Base-by-base conservation (phyloP, 1,140 invertebrate genomes). In the Anthonomus grandis region DNA sequence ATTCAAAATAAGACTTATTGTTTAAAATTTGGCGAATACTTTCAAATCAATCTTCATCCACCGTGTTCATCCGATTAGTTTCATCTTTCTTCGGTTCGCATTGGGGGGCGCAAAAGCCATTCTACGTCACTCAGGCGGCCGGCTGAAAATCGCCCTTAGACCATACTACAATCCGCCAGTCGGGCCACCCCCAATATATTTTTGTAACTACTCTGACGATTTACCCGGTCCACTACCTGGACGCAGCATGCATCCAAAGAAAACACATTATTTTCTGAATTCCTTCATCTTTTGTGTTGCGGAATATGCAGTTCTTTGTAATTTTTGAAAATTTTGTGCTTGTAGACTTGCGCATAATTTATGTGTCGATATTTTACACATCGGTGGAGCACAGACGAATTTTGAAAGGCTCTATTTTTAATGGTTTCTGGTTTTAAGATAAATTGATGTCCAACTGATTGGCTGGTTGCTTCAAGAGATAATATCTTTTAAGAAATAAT, bases 241-340 rank as follows among this genome's bases (percentile, higher is more conserved):
- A 38, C 42, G 4, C 42, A 45, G 42, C 22, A n/a, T 45, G 42
- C 13, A 25, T 12, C 27, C 22, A n/a, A 45, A 19, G 42, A 45
- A 45, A 45, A 45, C 22, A 22, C 42, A 45, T 45, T 45, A 45
- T 45, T 45, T 25, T 45, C 42, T 45, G 18, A 45, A 45, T 45
- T 25, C 42, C 27, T 25, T 25, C n/a, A 24, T 45, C 42, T 45
- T 45, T 45, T 45, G 42, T 45, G 42, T 24, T 45, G 42, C 42
- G 42, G 22, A 45, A 45, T 45, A 24, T 45, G 42, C 42, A 45
- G 39, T 42, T 42, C 22, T 45, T 45, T 45, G 42, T 45, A 45
- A 45, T 45, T 45, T 45, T 45, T n/a, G 22, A 17, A 44, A 45
- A 45, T 45, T 45, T 45, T 45, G 22, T 45, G 42, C 22, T 45